phyloP scores from a whole-genome alignment of 2,113 vertebrate species.

The Calonectris borealis region DNA sequence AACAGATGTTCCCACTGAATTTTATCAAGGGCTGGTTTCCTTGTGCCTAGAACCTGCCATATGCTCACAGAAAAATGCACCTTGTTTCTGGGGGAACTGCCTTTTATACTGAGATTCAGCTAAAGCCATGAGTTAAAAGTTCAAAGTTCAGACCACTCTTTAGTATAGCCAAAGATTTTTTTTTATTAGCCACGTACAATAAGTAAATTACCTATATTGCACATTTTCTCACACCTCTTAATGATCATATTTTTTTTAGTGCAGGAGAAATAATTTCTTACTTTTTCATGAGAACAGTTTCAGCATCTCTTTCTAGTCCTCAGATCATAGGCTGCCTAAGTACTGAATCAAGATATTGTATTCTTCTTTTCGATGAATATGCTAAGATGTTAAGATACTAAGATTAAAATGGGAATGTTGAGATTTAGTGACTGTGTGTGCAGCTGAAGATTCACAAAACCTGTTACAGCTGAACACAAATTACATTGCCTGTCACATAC shows the following conservation, averaged over 20 bases:
- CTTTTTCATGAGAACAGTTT: neutral
- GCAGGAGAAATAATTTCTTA: neutral
- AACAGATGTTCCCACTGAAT: slow-evolving; percentile 33
- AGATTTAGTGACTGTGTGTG: neutral
- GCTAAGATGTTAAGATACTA: neutral
- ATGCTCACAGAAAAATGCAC: neutral
- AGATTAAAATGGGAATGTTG: neutral
- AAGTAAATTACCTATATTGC: neutral
- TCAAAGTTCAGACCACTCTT: neutral
- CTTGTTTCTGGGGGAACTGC: neutral
- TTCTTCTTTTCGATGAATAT: neutral
- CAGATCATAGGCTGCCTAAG: neutral
- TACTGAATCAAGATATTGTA: neutral
- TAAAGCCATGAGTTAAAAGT: neutral
- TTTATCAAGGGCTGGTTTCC: neutral
- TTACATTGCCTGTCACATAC: neutral
- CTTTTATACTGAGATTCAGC: neutral
- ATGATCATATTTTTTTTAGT: neutral
- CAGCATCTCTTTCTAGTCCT: neutral
- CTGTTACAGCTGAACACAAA: neutral
- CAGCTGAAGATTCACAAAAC: neutral
- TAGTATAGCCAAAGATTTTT: neutral
- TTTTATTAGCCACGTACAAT: neutral
- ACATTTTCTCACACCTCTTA: neutral
- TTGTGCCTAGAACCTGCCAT: slow-evolving; percentile 12